These are phyloP conservation scores for Pyrocephalus nanus DNA, from an alignment of 2,797 vertebrate species.

Conservation along the genomic window DNA sequence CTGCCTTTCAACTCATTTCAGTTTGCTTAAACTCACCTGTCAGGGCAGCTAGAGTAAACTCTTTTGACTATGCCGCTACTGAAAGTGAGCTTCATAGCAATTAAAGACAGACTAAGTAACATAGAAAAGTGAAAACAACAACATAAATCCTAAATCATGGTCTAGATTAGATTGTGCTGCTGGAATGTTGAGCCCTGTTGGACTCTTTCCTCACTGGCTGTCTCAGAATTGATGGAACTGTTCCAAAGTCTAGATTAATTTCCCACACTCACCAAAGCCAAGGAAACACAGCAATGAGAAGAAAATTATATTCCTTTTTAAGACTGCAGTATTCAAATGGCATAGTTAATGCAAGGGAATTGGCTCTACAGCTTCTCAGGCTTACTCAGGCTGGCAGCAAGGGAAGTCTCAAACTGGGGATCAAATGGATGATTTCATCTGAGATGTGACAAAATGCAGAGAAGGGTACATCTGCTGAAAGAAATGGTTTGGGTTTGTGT, in stretches of 20 bases:
- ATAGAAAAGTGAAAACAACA: not conserved
- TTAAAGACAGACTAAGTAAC: not conserved
- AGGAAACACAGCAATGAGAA: not conserved
- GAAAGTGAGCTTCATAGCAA: not conserved
- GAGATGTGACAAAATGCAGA: conserved; percentile 18
- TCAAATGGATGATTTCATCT: conserved; percentile 9
- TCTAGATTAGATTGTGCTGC: not conserved
- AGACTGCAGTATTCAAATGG: not conserved
- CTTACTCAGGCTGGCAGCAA: not conserved
- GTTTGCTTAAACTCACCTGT: not conserved
- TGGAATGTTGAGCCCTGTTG: not conserved
- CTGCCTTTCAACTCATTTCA: not conserved
- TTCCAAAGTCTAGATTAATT: conserved; percentile 1
- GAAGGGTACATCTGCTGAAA: not conserved
- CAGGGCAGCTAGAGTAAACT: not conserved
- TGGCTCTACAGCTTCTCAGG: not conserved
- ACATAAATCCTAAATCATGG: not conserved
- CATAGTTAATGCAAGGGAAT: not conserved
- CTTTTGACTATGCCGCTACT: not conserved
- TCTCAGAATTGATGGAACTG: not conserved
- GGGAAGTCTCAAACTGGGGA: not conserved
- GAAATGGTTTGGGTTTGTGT: not conserved
- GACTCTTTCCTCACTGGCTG: not conserved
- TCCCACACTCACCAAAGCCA: not conserved
- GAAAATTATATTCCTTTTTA: not conserved